These are phyloP conservation scores for Enteromius unitaeniatus DNA, from an alignment of 2,797 vertebrate genomes.

Conservation along the genomic window DNA sequence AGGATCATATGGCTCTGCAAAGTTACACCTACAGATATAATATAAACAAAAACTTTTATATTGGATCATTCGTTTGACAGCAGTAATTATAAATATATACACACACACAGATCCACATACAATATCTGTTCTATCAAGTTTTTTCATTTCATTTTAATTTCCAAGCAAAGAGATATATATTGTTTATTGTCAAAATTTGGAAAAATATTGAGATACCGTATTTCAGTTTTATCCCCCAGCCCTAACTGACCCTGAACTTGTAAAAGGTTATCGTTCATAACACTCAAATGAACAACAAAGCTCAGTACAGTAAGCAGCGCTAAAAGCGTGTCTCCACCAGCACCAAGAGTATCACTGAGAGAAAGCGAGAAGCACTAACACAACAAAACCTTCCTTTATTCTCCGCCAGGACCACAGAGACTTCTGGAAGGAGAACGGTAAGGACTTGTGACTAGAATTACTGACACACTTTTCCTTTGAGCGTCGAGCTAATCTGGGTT, in stretches of 20 bases:
- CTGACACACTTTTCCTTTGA: conserved; percentile 68
- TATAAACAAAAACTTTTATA: too few relatives aligned
- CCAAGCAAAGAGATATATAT: too few relatives aligned
- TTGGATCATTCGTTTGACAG: too few relatives aligned
- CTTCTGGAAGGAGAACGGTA: conserved; percentile 60
- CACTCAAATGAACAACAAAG: conserved; percentile 11
- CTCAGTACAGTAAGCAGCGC: neutral
- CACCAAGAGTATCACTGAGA: conserved; percentile 58
- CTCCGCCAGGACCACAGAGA: conserved; percentile 64
- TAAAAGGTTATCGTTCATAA: neutral
- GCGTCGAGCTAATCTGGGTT: conserved; percentile 66
- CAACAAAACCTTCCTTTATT: conserved; percentile 68
- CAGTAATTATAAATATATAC: too few relatives aligned
- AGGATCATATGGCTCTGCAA: neutral
- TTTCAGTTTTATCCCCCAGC: too few relatives aligned
- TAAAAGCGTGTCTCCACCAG: conserved; percentile 37
- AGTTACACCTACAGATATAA: too few relatives aligned
- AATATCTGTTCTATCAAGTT: too few relatives aligned
- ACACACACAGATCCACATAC: too few relatives aligned
- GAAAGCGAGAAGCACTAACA: conserved; percentile 53
- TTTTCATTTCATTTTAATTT: too few relatives aligned
- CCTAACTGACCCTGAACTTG: neutral
- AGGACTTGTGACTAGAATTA: conserved; percentile 71
- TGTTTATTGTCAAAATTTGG: neutral
- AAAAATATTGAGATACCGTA: neutral